Conservation (phyloP, 1,140 invertebrate genomes). For the Pseudomyrmex sp. region DNA sequence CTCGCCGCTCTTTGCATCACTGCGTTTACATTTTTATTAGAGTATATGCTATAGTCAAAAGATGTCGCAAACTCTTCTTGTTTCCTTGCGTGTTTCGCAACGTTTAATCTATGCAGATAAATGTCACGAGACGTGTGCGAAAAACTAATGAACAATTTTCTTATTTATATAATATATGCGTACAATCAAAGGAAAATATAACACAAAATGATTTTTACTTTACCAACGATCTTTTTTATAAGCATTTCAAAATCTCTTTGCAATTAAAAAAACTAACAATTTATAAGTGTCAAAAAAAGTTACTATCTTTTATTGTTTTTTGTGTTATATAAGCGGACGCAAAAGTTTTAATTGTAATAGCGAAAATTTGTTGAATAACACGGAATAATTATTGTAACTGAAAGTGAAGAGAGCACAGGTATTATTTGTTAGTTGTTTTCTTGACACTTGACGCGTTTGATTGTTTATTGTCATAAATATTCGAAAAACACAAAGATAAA, state of each 20-base stretch:
- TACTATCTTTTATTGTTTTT: background rate
- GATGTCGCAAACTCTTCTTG: slow-evolving; percentile 37
- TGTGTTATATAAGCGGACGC: background rate
- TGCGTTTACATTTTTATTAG: slow-evolving; percentile 43
- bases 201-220: slow-evolving; percentile 23
- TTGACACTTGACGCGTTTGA: slow-evolving; percentile 18
- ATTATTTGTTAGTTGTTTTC: background rate
- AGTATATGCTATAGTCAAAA: background rate
- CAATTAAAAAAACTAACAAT: background rate
- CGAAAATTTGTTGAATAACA: background rate
- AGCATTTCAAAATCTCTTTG: too few species aligned
- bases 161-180: background rate
- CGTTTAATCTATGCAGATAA: slow-evolving; percentile 48
- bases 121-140: slow-evolving; percentile 54
- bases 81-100: slow-evolving; percentile 43
- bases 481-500: slow-evolving; percentile 11
- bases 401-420: background rate
- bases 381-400: background rate
- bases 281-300: background rate
- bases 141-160: slow-evolving; percentile 49
- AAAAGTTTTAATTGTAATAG: background rate
- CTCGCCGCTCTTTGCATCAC: slow-evolving; percentile 28
- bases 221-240: too few species aligned
- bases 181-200: background rate
- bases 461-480: background rate